Evolutionary conservation across 2,113 vertebrate species (phyloP).

Genomic region (Scophthalmus maximus): DNA sequence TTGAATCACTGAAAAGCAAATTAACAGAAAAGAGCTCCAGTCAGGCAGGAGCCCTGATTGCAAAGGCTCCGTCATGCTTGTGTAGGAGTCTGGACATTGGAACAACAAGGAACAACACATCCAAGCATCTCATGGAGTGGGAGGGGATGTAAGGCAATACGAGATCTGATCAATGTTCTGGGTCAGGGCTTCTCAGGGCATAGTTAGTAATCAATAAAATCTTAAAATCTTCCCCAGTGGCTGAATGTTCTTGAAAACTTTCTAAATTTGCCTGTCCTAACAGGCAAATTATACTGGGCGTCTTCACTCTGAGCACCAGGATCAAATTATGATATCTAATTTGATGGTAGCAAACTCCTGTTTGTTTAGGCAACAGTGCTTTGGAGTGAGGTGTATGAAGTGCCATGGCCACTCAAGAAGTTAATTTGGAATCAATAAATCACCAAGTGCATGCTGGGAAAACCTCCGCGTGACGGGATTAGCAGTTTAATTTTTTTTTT

Average conservation of each 20-base stretch:
- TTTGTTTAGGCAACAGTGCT: too few relatives aligned
- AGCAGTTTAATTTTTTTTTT: neutral
- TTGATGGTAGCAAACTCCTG: too few relatives aligned
- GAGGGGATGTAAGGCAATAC: neutral
- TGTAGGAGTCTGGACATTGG: neutral
- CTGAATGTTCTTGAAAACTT: neutral
- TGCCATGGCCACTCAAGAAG: too few relatives aligned
- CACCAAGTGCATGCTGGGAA: slow-evolving; percentile 1
- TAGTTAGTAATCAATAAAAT: neutral
- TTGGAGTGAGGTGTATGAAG: too few relatives aligned
- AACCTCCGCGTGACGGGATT: neutral
- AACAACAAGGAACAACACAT: neutral
- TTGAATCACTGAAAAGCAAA: neutral
- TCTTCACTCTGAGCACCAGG: too few relatives aligned
- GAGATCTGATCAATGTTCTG: neutral
- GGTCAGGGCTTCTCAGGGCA: neutral
- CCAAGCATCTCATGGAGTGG: neutral
- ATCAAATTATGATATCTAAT: too few relatives aligned
- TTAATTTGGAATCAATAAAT: too few relatives aligned
- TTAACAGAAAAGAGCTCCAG: neutral
- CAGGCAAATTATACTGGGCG: neutral
- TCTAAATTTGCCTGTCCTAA: neutral
- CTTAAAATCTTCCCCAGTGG: neutral
- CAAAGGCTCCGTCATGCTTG: neutral
- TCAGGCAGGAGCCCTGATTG: too few relatives aligned